Conservation (phyloP, 2,113 vertebrate species). For the Cheilinus undulatus region DNA sequence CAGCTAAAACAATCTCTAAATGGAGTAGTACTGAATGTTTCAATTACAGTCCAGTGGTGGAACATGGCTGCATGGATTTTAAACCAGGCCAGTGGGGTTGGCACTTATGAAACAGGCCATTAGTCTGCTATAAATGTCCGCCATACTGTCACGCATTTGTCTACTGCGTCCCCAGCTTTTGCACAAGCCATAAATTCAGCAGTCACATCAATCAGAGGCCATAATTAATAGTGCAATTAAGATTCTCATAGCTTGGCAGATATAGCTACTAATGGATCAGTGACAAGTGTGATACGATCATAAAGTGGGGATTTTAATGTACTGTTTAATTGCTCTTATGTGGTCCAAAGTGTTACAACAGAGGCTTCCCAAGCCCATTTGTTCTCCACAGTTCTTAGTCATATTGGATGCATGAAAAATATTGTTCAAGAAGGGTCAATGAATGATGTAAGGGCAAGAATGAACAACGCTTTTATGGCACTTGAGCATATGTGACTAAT, state of each 20-base stretch:
- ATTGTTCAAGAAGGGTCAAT: conserved; percentile 26
- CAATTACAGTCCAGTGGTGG: conserved; percentile 44
- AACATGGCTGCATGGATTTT: conserved; percentile 28
- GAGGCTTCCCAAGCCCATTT: conserved; percentile 65
- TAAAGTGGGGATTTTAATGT: conserved; percentile 85
- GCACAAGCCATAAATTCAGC: conserved; percentile 74
- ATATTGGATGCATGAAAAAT: conserved; percentile 31
- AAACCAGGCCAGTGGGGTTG: conserved; percentile 54
- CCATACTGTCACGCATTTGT: conserved; percentile 71
- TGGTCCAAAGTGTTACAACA: conserved; percentile 60
- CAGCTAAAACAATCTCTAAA: conserved; percentile 22
- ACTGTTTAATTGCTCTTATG: conserved; percentile 85
- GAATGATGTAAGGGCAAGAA: conserved; percentile 37
- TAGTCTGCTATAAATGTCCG: conserved; percentile 75
- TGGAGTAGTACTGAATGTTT: conserved; percentile 15
- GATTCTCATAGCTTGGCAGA: conserved; percentile 83
- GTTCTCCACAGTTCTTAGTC: conserved; percentile 25
- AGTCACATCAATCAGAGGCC: conserved; percentile 81
- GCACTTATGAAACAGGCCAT: conserved; percentile 66
- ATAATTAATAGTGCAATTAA: conserved; percentile 87
- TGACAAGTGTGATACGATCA: conserved; percentile 84
- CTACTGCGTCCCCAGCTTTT: conserved; percentile 56
- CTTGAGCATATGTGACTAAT: conserved; percentile 26
- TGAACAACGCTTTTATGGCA: conserved; percentile 13
- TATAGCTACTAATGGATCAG: conserved; percentile 83